These are phyloP conservation scores for Scelioninae gen. 2 DNA, from an alignment of 2,888 invertebrate genomes.

Conservation along the genomic window DNA sequence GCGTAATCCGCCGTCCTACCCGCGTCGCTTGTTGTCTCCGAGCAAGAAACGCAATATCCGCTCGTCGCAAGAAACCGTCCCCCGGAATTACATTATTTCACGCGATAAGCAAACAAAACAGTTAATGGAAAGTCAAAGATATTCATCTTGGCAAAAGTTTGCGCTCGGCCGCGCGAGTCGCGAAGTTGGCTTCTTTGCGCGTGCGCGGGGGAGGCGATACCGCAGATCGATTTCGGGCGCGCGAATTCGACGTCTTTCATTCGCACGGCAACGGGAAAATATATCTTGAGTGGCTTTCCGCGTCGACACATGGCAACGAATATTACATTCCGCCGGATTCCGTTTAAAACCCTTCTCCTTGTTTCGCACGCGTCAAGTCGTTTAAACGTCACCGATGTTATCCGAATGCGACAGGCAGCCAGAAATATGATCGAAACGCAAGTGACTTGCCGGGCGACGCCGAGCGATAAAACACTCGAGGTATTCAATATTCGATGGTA, in stretches of 20 bases:
- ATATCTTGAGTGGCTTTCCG: constrained; percentile 55
- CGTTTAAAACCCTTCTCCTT: constrained; percentile 37
- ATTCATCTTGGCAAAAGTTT: constrained; percentile 53
- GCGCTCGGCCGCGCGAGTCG: constrained; percentile 18
- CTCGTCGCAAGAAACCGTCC: constrained; percentile 21
- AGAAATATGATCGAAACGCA: constrained; percentile 45
- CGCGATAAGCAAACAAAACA: constrained; percentile 54
- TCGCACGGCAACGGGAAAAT: constrained; percentile 51
- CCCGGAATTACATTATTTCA: constrained; percentile 42
- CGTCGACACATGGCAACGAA: constrained; percentile 34
- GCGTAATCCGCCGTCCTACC: too few relatives aligned
- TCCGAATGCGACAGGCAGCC: constrained; percentile 33
- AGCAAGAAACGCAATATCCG: constrained; percentile 45
- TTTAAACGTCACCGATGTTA: constrained; percentile 47
- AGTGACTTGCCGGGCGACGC: constrained; percentile 17
- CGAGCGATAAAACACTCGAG: constrained; percentile 36
- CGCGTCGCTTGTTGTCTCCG: background rate
- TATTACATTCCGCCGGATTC: constrained; percentile 39
- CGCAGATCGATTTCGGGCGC: constrained; percentile 45
- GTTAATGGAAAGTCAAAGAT: constrained; percentile 50
- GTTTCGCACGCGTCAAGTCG: constrained; percentile 43
- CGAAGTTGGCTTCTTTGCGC: constrained; percentile 19
- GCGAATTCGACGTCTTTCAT: constrained; percentile 48
- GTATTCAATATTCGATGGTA: constrained; percentile 40
- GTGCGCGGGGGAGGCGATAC: constrained; percentile 36